phyloP scores from a whole-genome alignment of 2,888 invertebrate genomes.

The Drosophila maculinotata region DNA sequence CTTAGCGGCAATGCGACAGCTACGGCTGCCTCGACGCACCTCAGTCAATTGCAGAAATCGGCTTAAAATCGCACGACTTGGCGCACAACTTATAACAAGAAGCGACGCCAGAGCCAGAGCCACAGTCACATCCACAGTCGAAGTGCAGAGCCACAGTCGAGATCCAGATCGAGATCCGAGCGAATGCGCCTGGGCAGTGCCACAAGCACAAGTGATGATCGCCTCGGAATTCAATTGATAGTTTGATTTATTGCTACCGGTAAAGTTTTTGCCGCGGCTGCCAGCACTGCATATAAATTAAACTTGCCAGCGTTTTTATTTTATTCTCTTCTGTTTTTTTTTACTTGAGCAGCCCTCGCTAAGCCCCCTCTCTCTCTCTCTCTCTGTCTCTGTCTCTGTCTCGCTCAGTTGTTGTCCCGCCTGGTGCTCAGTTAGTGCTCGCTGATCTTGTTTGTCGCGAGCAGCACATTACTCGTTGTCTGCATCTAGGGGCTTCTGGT shows the following conservation, averaged over 20 bases:
- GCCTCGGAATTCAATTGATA: slow-evolving; percentile 84
- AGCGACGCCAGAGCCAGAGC: slow-evolving; percentile 49
- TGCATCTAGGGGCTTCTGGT: slow-evolving; percentile 77
- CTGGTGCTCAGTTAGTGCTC: slow-evolving; percentile 52
- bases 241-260: slow-evolving; percentile 85
- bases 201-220: slow-evolving; percentile 81
- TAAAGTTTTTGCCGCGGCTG: slow-evolving; percentile 64
- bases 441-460: slow-evolving; percentile 82
- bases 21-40: slow-evolving; percentile 69
- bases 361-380: slow-evolving; percentile 17
- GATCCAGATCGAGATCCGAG: slow-evolving; percentile 31
- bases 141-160: slow-evolving; percentile 3
- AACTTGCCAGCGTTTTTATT: slow-evolving; percentile 61
- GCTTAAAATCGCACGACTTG: slow-evolving; percentile 73
- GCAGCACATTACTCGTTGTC: slow-evolving; percentile 69
- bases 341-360: slow-evolving; percentile 27
- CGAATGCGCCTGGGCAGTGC: slow-evolving; percentile 11
- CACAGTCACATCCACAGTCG: slow-evolving; percentile 6
- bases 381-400: background rate
- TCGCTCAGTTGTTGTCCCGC: background rate
- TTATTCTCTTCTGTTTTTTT: background rate
- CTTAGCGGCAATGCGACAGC: slow-evolving; percentile 72
- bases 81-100: slow-evolving; percentile 74
- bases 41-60: slow-evolving; percentile 79
- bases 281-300: slow-evolving; percentile 77